phyloP scores from a whole-genome alignment of 2,797 vertebrate species.

The Acipenser oxyrinchus region DNA sequence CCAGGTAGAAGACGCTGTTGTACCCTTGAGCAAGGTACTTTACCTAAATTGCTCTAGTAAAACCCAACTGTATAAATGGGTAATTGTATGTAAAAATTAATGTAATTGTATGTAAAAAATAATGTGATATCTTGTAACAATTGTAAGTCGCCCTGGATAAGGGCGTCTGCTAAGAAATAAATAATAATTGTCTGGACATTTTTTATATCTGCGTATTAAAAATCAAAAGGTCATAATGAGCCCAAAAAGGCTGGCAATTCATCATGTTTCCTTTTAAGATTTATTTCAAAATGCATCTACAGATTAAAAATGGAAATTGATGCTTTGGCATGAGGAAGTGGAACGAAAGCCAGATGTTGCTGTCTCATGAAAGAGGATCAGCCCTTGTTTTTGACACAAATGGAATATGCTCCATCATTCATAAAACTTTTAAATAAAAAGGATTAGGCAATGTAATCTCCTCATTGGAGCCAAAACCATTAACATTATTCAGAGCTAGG shows the following conservation, averaged over 20 bases:
- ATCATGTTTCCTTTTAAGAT: slow-evolving; percentile 1
- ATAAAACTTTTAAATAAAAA: slow-evolving; percentile 11
- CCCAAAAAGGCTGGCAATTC: neutral
- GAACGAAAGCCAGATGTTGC: slow-evolving; percentile 2
- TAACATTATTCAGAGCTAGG: slow-evolving; percentile 3
- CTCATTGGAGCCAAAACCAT: slow-evolving; percentile 9
- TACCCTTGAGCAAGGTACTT: too few species aligned
- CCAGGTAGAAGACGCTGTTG: too few species aligned
- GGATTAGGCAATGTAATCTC: slow-evolving; percentile 10
- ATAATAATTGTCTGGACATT: slow-evolving; percentile 3
- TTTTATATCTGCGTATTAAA: slow-evolving; percentile 7
- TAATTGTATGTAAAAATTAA: too few species aligned
- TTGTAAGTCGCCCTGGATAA: too few species aligned
- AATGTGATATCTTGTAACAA: too few species aligned
- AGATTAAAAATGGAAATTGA: slow-evolving; percentile 6
- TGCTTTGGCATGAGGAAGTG: neutral
- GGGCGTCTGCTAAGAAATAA: too few species aligned
- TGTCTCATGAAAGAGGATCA: slow-evolving; percentile 3
- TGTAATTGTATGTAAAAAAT: too few species aligned
- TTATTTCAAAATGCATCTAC: neutral
- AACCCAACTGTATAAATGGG: too few species aligned
- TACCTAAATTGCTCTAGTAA: too few species aligned
- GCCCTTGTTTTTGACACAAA: slow-evolving; percentile 9
- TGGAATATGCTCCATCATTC: neutral
- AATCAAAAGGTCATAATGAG: neutral